Evolutionary conservation across 2,888 invertebrate genomes (phyloP).

Genomic region (Nomada ruficornis): DNA sequence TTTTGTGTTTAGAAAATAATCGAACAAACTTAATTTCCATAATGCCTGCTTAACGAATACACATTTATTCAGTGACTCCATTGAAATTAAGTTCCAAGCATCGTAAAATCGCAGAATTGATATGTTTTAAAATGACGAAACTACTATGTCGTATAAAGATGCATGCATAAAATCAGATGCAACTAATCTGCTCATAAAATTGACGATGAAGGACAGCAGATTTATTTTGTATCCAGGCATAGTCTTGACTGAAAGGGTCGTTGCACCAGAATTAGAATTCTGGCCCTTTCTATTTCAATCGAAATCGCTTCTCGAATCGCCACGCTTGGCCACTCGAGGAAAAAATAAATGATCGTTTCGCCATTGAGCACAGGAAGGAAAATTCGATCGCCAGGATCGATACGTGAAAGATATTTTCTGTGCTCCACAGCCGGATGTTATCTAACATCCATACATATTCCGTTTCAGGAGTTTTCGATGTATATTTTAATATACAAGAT

Average conservation of each 20-base stretch:
- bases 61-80: too few relatives aligned
- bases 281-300: slow-evolving; percentile 50
- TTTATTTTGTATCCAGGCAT: slow-evolving; percentile 19
- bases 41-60: too few relatives aligned
- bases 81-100: too few relatives aligned
- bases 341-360: slow-evolving; percentile 41
- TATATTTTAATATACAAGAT: too few relatives aligned
- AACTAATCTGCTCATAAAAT: too few relatives aligned
- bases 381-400: slow-evolving; percentile 46
- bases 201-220: neutral
- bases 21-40: too few relatives aligned
- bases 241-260: slow-evolving; percentile 33
- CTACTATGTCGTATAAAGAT: too few relatives aligned
- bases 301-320: slow-evolving; percentile 42
- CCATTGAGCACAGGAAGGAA: slow-evolving; percentile 27
- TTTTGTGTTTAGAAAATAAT: too few relatives aligned
- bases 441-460: neutral
- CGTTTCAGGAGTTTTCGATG: slow-evolving; percentile 18
- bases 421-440: neutral
- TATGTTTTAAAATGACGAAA: too few relatives aligned
- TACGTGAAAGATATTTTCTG: slow-evolving; percentile 50
- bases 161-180: too few relatives aligned
- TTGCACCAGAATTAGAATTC: slow-evolving; percentile 38
- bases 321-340: slow-evolving; percentile 47
- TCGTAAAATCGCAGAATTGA: too few relatives aligned